phyloP scores from a whole-genome alignment of 1,140 invertebrate species.

The Drosophila littoralis region DNA sequence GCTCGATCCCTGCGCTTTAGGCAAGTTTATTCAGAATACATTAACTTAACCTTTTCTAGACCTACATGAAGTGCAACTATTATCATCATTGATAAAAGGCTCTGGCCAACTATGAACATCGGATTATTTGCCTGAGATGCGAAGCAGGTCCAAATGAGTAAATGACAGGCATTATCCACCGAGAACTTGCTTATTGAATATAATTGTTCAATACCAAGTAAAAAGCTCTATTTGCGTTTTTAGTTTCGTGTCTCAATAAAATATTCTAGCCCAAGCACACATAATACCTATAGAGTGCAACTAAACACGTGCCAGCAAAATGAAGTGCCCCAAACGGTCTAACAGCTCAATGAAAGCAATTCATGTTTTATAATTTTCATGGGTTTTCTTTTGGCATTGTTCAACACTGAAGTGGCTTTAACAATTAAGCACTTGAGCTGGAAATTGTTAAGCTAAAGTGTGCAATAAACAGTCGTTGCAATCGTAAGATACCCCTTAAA shows the following conservation, averaged over 20 bases:
- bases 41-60: too few species aligned
- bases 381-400: constrained; percentile 38
- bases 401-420: constrained; percentile 46
- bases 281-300: background rate
- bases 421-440: constrained; percentile 61
- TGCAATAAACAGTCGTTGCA: background rate
- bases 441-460: constrained; percentile 22
- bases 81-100: too few species aligned
- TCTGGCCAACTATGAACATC: too few species aligned
- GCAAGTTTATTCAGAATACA: too few species aligned
- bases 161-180: too few species aligned
- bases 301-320: constrained; percentile 2
- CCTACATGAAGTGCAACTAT: too few species aligned
- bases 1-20: too few species aligned
- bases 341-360: constrained; percentile 18
- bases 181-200: too few species aligned
- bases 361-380: constrained; percentile 30
- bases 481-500: constrained; percentile 2
- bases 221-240: background rate
- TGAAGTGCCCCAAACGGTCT: constrained; percentile 2
- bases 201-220: too few species aligned
- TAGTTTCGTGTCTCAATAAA: background rate
- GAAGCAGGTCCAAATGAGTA: too few species aligned
- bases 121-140: too few species aligned
- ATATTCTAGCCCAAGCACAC: background rate